Percentiles rank a stretch among this genome's conserved stretches.
Evolutionary conservation across 2,888 invertebrate species (phyloP).

Genomic region (Ischnus inquisitorius): DNA sequence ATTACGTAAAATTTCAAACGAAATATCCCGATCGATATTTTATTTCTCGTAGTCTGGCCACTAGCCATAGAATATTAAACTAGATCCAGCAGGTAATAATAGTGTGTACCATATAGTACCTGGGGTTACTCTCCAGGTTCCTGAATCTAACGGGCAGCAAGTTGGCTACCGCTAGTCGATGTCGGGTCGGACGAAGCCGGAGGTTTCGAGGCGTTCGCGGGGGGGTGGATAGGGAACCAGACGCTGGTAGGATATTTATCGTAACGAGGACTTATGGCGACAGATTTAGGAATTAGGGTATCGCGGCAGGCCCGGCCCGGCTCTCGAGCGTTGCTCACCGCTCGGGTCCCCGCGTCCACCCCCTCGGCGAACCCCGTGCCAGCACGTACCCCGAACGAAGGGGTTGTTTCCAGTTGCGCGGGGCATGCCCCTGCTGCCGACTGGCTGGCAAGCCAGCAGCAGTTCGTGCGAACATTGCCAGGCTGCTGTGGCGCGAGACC

Average conservation of each 20-base stretch:
- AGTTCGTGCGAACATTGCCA: conserved; percentile 56
- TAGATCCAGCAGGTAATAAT: conserved; percentile 56
- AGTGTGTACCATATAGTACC: conserved; percentile 49
- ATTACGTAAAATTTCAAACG: neutral
- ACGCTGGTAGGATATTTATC: conserved; percentile 84
- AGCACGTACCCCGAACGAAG: conserved; percentile 66
- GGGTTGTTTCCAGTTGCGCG: conserved; percentile 68
- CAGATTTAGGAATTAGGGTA: conserved; percentile 86
- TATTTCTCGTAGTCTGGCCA: conserved; percentile 49
- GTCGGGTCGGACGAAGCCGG: conserved; percentile 40
- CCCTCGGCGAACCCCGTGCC: conserved; percentile 63
- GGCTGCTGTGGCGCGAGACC: conserved; percentile 62
- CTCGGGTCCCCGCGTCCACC: conserved; percentile 36
- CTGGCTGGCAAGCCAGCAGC: conserved; percentile 50
- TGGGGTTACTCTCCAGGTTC: conserved; percentile 57
- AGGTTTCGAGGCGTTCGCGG: conserved; percentile 51
- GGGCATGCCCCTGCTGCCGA: conserved; percentile 58
- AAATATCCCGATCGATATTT: conserved; percentile 27
- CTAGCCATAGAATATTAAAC: conserved; percentile 56
- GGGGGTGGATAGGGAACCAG: conserved; percentile 66
- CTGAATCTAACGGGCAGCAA: conserved; percentile 69
- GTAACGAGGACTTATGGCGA: conserved; percentile 86
- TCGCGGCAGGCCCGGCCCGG: conserved; percentile 83
- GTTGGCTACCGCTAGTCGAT: conserved; percentile 52
- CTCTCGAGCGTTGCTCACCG: conserved; percentile 71